A percentile compares a stretch with the other conserved stretches of the same genome.
Conservation (phyloP, 2,888 invertebrate species). For the Syrphus vitripennis region DNA sequence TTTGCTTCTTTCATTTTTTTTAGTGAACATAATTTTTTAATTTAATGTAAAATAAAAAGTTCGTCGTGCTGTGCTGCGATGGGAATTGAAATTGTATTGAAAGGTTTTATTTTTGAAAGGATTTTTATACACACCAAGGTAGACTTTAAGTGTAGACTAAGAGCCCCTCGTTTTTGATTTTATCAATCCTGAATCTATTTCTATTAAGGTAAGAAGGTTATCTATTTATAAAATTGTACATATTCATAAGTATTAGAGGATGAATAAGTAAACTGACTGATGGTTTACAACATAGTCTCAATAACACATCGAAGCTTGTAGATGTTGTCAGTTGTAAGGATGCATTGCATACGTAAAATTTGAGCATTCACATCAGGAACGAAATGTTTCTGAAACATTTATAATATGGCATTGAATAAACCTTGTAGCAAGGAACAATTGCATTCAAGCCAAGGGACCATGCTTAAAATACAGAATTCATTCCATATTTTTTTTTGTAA, state of each 20-base stretch:
- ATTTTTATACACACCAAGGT: conserved; percentile 43
- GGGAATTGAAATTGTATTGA: conserved; percentile 38
- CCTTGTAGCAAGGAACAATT: too few relatives aligned
- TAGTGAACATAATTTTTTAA: conserved; percentile 48
- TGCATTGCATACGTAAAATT: too few relatives aligned
- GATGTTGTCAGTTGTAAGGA: too few relatives aligned
- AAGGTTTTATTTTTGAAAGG: conserved; percentile 43
- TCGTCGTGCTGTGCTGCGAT: conserved; percentile 44
- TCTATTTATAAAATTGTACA: neutral
- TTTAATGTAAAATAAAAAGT: conserved; percentile 48
- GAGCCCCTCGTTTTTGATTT: conserved; percentile 21
- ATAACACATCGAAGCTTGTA: too few relatives aligned
- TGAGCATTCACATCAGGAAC: too few relatives aligned
- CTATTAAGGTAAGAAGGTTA: neutral
- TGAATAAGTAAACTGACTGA: neutral
- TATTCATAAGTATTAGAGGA: too few relatives aligned
- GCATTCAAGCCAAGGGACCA: too few relatives aligned
- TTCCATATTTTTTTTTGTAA: too few relatives aligned
- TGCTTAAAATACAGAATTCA: too few relatives aligned
- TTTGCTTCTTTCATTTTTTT: conserved; percentile 27
- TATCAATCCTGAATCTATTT: neutral
- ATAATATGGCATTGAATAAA: too few relatives aligned
- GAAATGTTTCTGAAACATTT: too few relatives aligned
- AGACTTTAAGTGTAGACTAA: conserved; percentile 59
- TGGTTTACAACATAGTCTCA: neutral